A percentile compares a stretch with the other conserved stretches of the same genome.
phyloP scores from a whole-genome alignment of 1,140 invertebrate species.

The Heterodera schachtii region DNA sequence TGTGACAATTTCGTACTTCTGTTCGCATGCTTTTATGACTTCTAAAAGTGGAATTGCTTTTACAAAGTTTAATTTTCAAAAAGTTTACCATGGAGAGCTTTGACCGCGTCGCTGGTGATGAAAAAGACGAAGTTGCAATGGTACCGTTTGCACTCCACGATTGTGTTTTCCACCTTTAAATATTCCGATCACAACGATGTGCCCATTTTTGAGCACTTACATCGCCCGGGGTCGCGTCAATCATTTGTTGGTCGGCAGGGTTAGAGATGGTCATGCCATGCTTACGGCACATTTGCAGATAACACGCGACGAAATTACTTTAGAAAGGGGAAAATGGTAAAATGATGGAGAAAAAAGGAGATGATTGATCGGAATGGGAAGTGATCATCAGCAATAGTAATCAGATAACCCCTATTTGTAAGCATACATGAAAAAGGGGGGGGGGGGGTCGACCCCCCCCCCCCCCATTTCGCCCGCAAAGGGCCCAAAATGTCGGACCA shows the following conservation, averaged over 20 bases:
- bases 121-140: slow-evolving; percentile 46
- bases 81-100: slow-evolving; percentile 33
- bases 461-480: too few species aligned
- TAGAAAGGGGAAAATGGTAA: slow-evolving; percentile 25
- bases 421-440: too few species aligned
- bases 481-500: too few species aligned
- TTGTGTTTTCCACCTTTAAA: background rate
- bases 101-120: slow-evolving; percentile 37
- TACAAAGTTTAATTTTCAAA: background rate
- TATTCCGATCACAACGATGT: background rate
- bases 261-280: slow-evolving; percentile 22
- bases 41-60: slow-evolving; percentile 12
- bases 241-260: slow-evolving; percentile 19
- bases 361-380: background rate
- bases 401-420: too few species aligned
- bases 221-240: slow-evolving; percentile 13
- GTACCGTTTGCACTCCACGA: slow-evolving; percentile 19
- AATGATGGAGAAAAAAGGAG: background rate
- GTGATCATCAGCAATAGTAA: too few species aligned
- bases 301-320: slow-evolving; percentile 29
- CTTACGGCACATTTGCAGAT: slow-evolving; percentile 28
- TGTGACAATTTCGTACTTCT: slow-evolving; percentile 40
- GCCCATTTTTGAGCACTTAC: background rate
- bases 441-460: too few species aligned
- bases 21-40: slow-evolving; percentile 40